Percentiles rank a stretch among this genome's conserved stretches.
These are phyloP conservation scores for Pituophis catenifer DNA, from an alignment of 2,113 vertebrate species.

Conservation along the genomic window DNA sequence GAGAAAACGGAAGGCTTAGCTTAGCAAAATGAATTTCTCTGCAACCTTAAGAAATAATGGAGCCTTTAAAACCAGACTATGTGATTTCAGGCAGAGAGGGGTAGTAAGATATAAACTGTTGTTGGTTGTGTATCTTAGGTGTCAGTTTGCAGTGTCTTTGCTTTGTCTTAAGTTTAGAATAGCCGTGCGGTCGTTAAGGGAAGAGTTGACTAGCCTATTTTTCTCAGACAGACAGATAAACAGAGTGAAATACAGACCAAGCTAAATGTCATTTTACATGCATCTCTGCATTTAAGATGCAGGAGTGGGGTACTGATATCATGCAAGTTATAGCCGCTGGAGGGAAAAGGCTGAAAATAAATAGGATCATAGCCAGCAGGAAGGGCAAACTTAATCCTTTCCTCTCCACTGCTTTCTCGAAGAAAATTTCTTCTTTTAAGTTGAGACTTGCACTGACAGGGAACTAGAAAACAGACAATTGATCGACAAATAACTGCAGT, in stretches of 20 bases:
- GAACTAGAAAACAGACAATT: neutral
- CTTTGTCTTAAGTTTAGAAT: neutral
- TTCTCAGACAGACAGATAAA: neutral
- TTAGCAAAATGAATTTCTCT: neutral
- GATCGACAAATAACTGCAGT: neutral
- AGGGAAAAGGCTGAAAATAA: neutral
- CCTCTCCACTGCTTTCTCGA: neutral
- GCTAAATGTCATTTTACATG: neutral
- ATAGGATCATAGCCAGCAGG: neutral
- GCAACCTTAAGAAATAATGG: neutral
- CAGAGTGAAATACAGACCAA: neutral
- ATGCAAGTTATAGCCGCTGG: neutral
- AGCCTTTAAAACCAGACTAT: neutral
- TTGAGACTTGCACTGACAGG: neutral
- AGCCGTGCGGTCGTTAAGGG: neutral
- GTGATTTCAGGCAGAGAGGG: neutral
- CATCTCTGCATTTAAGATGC: neutral
- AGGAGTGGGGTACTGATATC: neutral
- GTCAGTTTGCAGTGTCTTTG: neutral
- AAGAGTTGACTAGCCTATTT: neutral
- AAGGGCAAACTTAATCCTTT: neutral
- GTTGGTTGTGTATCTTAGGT: neutral
- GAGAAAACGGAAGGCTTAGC: neutral
- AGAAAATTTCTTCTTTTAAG: neutral
- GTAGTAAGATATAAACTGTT: neutral